Base-by-base conservation (phyloP, 2,113 vertebrate genomes). In the Mixornis gularis region DNA sequence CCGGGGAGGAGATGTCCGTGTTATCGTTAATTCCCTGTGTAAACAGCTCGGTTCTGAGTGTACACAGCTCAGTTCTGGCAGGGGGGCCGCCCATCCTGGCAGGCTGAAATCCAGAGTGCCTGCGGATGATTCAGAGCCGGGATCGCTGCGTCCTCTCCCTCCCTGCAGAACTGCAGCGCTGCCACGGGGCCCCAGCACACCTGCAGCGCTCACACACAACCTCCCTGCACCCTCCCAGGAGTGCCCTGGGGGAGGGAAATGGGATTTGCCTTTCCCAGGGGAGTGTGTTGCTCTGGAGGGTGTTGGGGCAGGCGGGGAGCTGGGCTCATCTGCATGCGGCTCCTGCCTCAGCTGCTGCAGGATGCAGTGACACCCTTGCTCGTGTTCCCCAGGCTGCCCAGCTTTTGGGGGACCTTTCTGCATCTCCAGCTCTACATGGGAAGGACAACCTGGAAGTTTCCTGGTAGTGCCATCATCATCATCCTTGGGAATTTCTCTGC, bases 41-140 rank as follows among this genome's bases (percentile, higher is more conserved):
- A 38, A 93, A 40, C 95, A 89, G 87, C 78, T 55, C 85, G 3
- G 87, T 48, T 43, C 1, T 38, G 14, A 49, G 72, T 1, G 40
- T 15, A 17, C 17, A 5, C 64, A 44, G 70, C 6, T 49, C 0
- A 41, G 36, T 8, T 68, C n/a, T 79, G 85, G 62, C 58, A 10
- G 26, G 64, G 77, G 80, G 71, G 83, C 83, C 53, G 9, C 93
- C 91, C 95, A 52, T 88, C 76, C 91, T 41, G 89, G 74, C 89
- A 58, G 87, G 84, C 92, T 85, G 81, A 3, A 43, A 24, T 12
- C 84, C 94, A 79, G 85, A 73, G 69, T 81, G 87, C 72, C 89
- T 78, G 93, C 10, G 1, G 70, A 8, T 95, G 95, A 84, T 85
- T 59, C 65, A 44, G 41, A 24, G 72, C 80, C 9, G 15, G 78